phyloP scores from a whole-genome alignment of 2,113 vertebrate species.

The Bombycilla garrulus region DNA sequence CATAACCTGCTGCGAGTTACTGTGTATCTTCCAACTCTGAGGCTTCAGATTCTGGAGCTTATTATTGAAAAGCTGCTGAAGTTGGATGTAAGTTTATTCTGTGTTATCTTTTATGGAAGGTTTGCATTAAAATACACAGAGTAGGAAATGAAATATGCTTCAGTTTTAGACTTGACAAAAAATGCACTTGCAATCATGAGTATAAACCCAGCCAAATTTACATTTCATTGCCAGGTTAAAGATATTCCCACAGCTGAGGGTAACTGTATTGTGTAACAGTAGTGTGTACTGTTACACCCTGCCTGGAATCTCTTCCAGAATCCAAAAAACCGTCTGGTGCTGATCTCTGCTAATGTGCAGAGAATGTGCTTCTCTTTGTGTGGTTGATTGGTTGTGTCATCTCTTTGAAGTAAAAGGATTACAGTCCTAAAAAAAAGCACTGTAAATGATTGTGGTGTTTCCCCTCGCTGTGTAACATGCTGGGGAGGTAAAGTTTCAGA shows the following conservation, averaged over 20 bases:
- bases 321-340: not conserved
- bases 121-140: not conserved
- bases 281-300: not conserved
- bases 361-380: not conserved
- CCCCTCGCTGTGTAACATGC: not conserved
- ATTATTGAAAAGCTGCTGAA: conserved; percentile 87
- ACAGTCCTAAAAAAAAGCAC: not conserved
- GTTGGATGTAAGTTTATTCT: conserved; percentile 85
- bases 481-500: not conserved
- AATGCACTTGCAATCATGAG: not conserved
- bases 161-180: not conserved
- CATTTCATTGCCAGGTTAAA: not conserved
- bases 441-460: not conserved
- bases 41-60: conserved; percentile 87
- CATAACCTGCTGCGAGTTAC: conserved; percentile 90
- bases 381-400: not conserved
- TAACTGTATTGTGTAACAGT: not conserved
- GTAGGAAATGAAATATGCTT: not conserved
- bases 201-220: not conserved
- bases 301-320: not conserved
- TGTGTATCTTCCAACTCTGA: conserved; percentile 83
- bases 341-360: not conserved
- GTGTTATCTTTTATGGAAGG: not conserved
- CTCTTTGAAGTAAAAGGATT: not conserved
- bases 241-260: not conserved